Evolutionary conservation across 2,113 vertebrate genomes (phyloP).

Genomic region (Aphyosemion australe): DNA sequence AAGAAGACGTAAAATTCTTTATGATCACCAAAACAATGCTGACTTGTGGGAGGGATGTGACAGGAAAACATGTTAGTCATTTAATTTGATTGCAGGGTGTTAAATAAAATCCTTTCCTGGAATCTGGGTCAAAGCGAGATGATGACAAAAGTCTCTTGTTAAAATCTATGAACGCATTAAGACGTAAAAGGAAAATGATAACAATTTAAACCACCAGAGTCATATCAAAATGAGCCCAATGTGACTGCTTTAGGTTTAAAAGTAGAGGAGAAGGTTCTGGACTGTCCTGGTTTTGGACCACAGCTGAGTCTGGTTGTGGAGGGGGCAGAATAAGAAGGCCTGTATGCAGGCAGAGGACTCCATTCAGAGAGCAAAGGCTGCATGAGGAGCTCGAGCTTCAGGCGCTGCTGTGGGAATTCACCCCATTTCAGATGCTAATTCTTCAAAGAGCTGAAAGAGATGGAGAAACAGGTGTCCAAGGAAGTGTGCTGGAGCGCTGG

Average conservation of each 20-base stretch:
- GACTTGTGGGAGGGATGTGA: background rate
- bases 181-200: too few species aligned
- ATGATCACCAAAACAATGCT: slow-evolving; percentile 19
- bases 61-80: background rate
- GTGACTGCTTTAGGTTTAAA: slow-evolving; percentile 14
- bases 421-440: slow-evolving; percentile 82
- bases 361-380: slow-evolving; percentile 54
- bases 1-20: slow-evolving; percentile 4
- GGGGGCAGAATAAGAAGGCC: slow-evolving; percentile 40
- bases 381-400: slow-evolving; percentile 42
- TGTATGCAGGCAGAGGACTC: slow-evolving; percentile 51
- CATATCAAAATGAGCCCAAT: background rate
- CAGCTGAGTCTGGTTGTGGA: slow-evolving; percentile 44
- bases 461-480: slow-evolving; percentile 80
- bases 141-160: background rate
- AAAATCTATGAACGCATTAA: background rate
- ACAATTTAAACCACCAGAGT: background rate
- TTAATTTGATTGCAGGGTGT: background rate
- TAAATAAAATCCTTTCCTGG: background rate
- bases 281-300: slow-evolving; percentile 41
- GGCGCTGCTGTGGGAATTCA: slow-evolving; percentile 62
- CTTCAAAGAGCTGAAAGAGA: slow-evolving; percentile 73
- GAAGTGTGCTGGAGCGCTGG: slow-evolving; percentile 61
- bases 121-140: slow-evolving; percentile 9
- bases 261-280: slow-evolving; percentile 11